A percentile compares a stretch with the other conserved stretches of the same genome.
phyloP scores from a whole-genome alignment of 2,113 vertebrate species.

The Hoplias malabaricus region DNA sequence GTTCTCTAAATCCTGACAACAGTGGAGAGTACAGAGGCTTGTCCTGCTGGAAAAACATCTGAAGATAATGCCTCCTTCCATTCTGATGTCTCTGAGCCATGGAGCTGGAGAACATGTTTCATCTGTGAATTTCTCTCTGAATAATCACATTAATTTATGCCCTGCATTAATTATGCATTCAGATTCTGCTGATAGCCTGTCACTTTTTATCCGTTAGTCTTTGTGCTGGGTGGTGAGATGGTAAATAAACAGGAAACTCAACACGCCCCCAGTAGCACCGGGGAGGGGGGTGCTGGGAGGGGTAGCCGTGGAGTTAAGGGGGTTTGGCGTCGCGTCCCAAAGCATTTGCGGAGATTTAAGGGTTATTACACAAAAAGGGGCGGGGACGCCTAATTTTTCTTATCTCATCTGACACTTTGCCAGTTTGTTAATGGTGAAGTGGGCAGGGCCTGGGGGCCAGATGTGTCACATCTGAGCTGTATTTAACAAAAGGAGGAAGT shows the following conservation, averaged over 20 bases:
- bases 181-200: constrained; percentile 87
- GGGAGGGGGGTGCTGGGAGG: constrained; percentile 76
- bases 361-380: constrained; percentile 83
- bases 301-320: too few species aligned
- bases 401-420: constrained; percentile 77
- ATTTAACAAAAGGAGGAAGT: constrained; percentile 64
- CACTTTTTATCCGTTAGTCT: constrained; percentile 87
- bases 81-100: constrained; percentile 84
- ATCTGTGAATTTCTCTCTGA: constrained; percentile 79
- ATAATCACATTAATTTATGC: constrained; percentile 94
- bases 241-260: constrained; percentile 61
- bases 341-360: constrained; percentile 81
- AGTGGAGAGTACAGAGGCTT: constrained; percentile 14
- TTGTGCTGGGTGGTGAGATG: constrained; percentile 56
- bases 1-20: too few species aligned
- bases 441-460: constrained; percentile 61
- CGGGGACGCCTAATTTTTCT: constrained; percentile 79
- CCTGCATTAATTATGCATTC: constrained; percentile 91
- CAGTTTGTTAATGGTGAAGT: constrained; percentile 72
- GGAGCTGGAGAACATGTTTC: constrained; percentile 79
- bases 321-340: constrained; percentile 77
- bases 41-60: constrained; percentile 30
- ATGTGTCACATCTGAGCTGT: constrained; percentile 75
- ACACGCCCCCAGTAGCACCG: constrained; percentile 79
- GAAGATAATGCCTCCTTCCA: constrained; percentile 68